A percentile compares a stretch with the other conserved stretches of the same genome.
These are phyloP conservation scores for Momotus momota DNA, from an alignment of 2,797 vertebrate genomes.

Conservation along the genomic window DNA sequence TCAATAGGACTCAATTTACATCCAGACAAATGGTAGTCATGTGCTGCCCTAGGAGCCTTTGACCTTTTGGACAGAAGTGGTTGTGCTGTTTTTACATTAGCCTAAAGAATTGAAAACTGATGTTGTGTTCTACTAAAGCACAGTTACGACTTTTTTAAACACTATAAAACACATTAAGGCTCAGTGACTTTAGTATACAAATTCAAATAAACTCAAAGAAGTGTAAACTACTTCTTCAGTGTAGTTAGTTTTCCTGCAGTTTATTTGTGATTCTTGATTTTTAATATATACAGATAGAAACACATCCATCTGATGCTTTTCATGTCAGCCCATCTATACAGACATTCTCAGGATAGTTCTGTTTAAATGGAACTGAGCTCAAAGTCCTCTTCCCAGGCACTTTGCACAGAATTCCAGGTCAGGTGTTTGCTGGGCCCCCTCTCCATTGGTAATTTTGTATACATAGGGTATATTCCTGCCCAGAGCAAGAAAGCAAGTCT, in stretches of 20 bases:
- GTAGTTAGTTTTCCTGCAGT: neutral
- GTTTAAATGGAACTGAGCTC: neutral
- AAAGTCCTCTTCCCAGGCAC: neutral
- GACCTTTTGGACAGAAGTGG: constrained; percentile 54
- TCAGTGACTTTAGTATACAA: neutral
- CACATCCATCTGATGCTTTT: neutral
- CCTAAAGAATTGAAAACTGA: constrained; percentile 43
- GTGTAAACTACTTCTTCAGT: neutral
- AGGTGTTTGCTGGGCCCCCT: neutral
- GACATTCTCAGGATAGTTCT: neutral
- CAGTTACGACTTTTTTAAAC: neutral
- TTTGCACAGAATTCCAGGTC: neutral
- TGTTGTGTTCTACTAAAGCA: neutral
- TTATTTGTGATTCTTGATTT: constrained; percentile 27
- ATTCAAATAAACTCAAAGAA: neutral
- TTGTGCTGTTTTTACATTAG: constrained; percentile 51
- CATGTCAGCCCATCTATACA: neutral
- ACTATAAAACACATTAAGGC: neutral
- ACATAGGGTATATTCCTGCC: neutral
- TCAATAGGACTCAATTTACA: constrained; percentile 64
- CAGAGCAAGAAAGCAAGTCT: neutral
- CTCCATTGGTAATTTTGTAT: neutral
- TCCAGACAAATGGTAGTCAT: constrained; percentile 66
- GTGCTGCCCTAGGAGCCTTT: constrained; percentile 47
- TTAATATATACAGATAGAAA: neutral